Percentiles rank a stretch among this genome's conserved stretches.
Evolutionary conservation across 2,113 vertebrate genomes (phyloP).

Genomic region (Stegastes partitus): DNA sequence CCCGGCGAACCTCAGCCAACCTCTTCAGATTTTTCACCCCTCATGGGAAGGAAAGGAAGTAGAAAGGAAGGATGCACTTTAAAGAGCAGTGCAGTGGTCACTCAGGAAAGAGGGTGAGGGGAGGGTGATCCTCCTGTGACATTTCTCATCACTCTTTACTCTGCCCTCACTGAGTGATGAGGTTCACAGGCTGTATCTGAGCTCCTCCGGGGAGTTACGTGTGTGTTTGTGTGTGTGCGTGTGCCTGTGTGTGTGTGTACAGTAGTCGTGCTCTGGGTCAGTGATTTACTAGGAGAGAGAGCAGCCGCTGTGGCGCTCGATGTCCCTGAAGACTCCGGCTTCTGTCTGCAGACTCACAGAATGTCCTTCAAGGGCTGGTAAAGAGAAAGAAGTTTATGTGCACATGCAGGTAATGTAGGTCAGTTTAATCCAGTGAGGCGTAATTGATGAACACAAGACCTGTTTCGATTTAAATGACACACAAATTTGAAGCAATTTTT

Average conservation of each 20-base stretch:
- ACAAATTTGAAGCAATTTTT: too few species aligned
- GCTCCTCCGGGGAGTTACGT: constrained; percentile 52
- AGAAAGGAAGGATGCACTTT: constrained; percentile 76
- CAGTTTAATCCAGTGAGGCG: not conserved
- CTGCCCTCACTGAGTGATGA: constrained; percentile 72
- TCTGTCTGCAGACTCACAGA: constrained; percentile 46
- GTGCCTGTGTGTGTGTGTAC: constrained; percentile 68
- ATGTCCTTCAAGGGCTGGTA: constrained; percentile 42
- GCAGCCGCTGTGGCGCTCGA: constrained; percentile 53
- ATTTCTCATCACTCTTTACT: constrained; percentile 59
- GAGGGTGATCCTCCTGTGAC: constrained; percentile 53
- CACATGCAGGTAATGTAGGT: constrained; percentile 25
- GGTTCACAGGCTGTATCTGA: constrained; percentile 64
- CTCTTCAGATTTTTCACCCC: constrained; percentile 58
- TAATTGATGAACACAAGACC: not conserved
- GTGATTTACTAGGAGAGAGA: constrained; percentile 65
- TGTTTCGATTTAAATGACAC: too few species aligned
- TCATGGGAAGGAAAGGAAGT: constrained; percentile 58
- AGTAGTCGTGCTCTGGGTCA: constrained; percentile 70
- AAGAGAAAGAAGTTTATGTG: constrained; percentile 23
- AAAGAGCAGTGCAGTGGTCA: constrained; percentile 60
- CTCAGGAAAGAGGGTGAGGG: constrained; percentile 53
- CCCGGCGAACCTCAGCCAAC: constrained; percentile 34
- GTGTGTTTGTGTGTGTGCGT: constrained; percentile 44
- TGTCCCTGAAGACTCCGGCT: constrained; percentile 57